Percentiles rank a stretch among this genome's conserved stretches.
These are phyloP conservation scores for Colossoma macropomum DNA, from an alignment of 2,113 vertebrate species.

Conservation along the genomic window DNA sequence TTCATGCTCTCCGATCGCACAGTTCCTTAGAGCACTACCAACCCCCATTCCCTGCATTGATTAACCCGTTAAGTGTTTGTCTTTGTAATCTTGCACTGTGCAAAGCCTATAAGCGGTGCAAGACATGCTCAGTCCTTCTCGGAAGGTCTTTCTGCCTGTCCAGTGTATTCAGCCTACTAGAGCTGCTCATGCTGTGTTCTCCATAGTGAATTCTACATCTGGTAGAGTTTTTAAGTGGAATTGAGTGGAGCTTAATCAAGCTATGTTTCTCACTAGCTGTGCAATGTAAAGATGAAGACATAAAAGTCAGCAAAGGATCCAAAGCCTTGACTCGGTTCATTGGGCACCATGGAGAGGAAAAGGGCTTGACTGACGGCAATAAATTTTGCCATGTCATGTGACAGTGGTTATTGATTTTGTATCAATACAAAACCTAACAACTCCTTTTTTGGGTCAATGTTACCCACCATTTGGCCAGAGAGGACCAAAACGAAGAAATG, in stretches of 20 bases:
- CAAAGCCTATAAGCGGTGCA: background rate
- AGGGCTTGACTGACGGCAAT: background rate
- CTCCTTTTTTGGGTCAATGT: too few relatives aligned
- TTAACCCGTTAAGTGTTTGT: slow-evolving; percentile 45
- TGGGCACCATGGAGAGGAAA: background rate
- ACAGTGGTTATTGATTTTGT: background rate
- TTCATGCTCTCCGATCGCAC: background rate
- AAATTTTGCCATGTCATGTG: background rate
- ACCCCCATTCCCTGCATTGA: slow-evolving; percentile 32
- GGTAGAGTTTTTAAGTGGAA: background rate
- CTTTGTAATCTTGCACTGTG: slow-evolving; percentile 22
- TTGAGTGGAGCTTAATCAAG: background rate
- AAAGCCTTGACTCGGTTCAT: background rate
- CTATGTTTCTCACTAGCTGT: background rate
- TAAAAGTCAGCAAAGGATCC: too few relatives aligned
- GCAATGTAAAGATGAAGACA: background rate
- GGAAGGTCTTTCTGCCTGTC: background rate
- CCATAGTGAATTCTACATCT: background rate
- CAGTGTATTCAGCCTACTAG: background rate
- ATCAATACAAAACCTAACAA: background rate
- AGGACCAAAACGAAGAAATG: background rate
- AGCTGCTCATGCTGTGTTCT: background rate
- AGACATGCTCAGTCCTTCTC: background rate
- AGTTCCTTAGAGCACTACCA: background rate
- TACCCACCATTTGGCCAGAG: too few relatives aligned